A percentile compares a stretch with the other conserved stretches of the same genome.
phyloP scores from a whole-genome alignment of 2,113 vertebrate species.

The Campylomormyrus tamandua region DNA sequence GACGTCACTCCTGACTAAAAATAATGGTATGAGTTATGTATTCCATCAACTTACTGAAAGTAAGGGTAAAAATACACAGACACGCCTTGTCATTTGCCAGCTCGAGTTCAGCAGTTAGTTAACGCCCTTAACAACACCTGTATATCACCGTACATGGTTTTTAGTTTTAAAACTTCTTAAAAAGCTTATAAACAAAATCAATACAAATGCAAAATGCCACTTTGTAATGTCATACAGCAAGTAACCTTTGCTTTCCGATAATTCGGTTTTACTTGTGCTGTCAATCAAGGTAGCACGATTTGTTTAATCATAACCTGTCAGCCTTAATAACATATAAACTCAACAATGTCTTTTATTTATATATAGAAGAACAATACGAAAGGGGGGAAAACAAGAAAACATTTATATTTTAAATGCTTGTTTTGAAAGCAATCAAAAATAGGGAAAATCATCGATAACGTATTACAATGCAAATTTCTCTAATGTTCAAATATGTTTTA shows the following conservation, averaged over 20 bases:
- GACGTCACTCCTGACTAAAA: conserved; percentile 12
- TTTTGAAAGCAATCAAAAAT: neutral
- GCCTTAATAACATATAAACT: neutral
- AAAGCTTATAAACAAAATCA: neutral
- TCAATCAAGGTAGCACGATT: neutral
- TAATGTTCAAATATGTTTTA: neutral
- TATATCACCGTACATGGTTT: neutral
- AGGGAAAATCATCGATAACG: neutral
- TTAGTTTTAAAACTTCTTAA: neutral
- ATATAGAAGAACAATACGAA: neutral
- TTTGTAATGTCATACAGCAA: neutral
- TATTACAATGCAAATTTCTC: neutral
- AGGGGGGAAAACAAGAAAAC: neutral
- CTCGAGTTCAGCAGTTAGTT: neutral
- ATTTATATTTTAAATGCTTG: neutral
- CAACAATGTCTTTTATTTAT: neutral
- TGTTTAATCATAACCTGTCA: neutral
- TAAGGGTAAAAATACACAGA: neutral
- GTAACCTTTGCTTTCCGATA: neutral
- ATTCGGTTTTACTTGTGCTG: neutral
- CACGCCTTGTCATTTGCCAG: neutral
- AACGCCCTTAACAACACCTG: neutral
- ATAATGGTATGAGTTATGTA: neutral
- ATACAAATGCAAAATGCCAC: neutral
- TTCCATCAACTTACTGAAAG: neutral